A percentile compares a stretch with the other conserved stretches of the same genome.
Conservation (phyloP, 2,113 vertebrate genomes). For the Oncorhynchus clarkii region DNA sequence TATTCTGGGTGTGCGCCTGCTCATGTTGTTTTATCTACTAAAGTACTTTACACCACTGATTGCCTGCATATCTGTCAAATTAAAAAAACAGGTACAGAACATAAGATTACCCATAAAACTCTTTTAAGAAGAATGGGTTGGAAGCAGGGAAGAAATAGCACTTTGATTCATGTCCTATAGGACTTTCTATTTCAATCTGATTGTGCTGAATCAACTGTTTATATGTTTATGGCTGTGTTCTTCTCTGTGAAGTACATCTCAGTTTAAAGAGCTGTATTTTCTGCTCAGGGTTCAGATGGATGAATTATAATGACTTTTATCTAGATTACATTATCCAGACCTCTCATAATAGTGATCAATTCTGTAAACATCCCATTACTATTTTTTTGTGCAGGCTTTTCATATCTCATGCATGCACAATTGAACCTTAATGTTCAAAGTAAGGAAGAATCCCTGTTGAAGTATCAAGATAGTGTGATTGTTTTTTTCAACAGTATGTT, state of each 20-base stretch:
- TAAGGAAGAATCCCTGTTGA: background rate
- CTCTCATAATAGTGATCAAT: background rate
- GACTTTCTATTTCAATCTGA: background rate
- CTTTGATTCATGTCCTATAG: background rate
- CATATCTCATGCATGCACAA: background rate
- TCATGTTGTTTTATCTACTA: too few species aligned
- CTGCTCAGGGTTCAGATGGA: background rate
- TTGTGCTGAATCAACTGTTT: background rate
- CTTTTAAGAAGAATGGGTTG: background rate
- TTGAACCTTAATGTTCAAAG: background rate
- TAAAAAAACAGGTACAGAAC: background rate
- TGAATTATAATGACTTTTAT: conserved; percentile 4
- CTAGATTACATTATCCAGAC: background rate
- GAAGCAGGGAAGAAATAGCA: background rate
- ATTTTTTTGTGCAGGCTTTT: background rate
- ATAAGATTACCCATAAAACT: background rate
- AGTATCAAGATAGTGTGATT: background rate
- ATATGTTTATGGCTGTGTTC: background rate
- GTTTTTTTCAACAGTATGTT: background rate
- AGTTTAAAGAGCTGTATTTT: background rate
- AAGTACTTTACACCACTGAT: too few species aligned
- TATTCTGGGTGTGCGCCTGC: too few species aligned
- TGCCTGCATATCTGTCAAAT: background rate
- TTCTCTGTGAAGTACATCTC: background rate
- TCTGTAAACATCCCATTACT: background rate